Evolutionary conservation across 2,797 vertebrate species (phyloP), one percentile per base, ranked within the genome.

Genomic region (Orestias chungarensis): DNA sequence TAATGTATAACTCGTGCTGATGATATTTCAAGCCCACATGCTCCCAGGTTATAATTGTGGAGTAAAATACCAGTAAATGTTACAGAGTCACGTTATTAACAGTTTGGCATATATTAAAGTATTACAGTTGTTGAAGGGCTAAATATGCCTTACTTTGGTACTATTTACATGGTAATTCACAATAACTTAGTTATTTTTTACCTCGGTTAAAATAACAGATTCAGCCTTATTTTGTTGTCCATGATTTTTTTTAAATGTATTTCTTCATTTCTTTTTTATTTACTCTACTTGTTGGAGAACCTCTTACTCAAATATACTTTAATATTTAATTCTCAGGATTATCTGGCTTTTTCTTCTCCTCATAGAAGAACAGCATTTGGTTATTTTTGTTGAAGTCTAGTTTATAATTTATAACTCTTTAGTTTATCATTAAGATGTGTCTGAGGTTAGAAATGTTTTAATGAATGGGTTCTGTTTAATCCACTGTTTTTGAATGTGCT

Each of bases 401-500:
- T 18, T 61, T 12, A 3, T 8, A 17, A 17, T 35, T 35, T 61
- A 15, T 27, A 18, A 47, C 12, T 20, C 12, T 54, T 40, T 15
- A n/a, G 20, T 27, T 29, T 17, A 10, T 52, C 2, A 33, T n/a
- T 8, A 17, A 64, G 17, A 38, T 0, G 20, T 40, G 40, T 52
- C 10, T 23, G n/a, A 43, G 11, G 40, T n/a, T 69, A 44, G 0
- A 1, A 50, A 72, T 59, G 25, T 17, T 17, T 31, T 66, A 66
- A 35, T 25, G 12, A 25, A 7, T 6, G 0, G 29, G 61, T 33
- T 61, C 29, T 52, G 68, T 52, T 52, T 42, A 54, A 52, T 66
- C 52, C 4, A 44, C 46, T 38, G 62, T 65, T 49, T 38, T 66
- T 55, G 23, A 43, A 66, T 38, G 40, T 59, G 65, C 70, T 68